phyloP scores from a whole-genome alignment of 1,140 invertebrate species.

The Apis dorsata region DNA sequence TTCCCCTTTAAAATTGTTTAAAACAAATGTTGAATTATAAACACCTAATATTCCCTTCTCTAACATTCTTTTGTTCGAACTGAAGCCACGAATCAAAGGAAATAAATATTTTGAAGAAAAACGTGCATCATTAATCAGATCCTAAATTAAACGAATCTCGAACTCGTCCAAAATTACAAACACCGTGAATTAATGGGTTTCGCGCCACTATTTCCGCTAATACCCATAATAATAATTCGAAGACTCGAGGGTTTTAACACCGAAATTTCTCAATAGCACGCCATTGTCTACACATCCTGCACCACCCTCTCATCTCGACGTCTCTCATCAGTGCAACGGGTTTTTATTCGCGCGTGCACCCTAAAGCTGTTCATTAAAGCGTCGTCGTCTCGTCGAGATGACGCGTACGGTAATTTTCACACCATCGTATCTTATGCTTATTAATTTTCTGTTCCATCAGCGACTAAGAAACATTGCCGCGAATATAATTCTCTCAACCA shows the following conservation, averaged over 20 bases:
- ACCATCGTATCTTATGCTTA: constrained; percentile 19
- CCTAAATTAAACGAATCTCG: not conserved
- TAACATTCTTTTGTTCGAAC: not conserved
- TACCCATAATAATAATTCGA: too few species aligned
- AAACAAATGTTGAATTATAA: not conserved
- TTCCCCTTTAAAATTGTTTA: not conserved
- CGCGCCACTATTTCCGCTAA: not conserved
- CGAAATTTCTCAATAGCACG: not conserved
- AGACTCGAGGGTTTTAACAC: not conserved
- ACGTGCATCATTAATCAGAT: not conserved
- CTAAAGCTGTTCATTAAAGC: constrained; percentile 24
- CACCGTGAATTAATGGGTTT: not conserved
- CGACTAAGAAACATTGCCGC: constrained; percentile 14
- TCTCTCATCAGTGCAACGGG: not conserved
- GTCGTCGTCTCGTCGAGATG: not conserved
- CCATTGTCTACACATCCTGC: not conserved
- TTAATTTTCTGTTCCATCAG: constrained; percentile 41
- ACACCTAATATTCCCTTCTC: not conserved
- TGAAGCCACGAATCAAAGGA: too few species aligned
- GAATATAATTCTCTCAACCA: constrained; percentile 1
- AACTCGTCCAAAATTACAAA: not conserved
- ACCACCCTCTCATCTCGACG: not conserved
- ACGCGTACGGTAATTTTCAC: constrained; percentile 20
- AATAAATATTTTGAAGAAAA: too few species aligned
- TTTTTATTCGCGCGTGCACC: not conserved